Conservation (phyloP, 1,140 invertebrate species). For the Hestina assimilis region DNA sequence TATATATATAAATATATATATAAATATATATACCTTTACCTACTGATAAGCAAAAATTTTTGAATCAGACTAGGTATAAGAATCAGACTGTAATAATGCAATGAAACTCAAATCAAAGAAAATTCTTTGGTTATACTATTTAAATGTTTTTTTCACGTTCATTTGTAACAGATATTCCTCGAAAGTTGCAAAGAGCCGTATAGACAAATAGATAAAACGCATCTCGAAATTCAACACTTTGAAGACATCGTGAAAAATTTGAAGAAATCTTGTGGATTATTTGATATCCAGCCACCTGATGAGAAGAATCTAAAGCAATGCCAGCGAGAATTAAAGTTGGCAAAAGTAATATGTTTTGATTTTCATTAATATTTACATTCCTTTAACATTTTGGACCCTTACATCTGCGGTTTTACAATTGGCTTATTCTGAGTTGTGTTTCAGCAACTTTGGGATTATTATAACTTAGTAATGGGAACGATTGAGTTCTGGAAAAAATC, state of each 20-base stretch:
- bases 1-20: no score
- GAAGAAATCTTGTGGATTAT: constrained; percentile 87
- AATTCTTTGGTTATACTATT: no score
- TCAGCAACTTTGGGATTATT: constrained; percentile 93
- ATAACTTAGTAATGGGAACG: constrained; percentile 87
- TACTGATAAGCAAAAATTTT: no score
- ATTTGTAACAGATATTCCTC: constrained; percentile 80
- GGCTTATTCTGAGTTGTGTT: no score
- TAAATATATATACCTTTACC: no score
- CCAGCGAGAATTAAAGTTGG: constrained; percentile 87
- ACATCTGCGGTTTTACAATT: neutral
- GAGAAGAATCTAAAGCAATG: constrained; percentile 87
- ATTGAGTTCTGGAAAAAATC: constrained; percentile 96
- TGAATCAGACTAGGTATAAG: no score
- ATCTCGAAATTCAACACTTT: constrained; percentile 83
- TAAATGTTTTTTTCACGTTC: no score
- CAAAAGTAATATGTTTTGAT: constrained; percentile 79
- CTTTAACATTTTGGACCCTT: neutral
- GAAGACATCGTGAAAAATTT: constrained; percentile 85
- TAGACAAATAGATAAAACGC: constrained; percentile 84
- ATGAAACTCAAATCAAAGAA: no score
- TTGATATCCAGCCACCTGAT: constrained; percentile 92
- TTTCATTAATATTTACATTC: neutral
- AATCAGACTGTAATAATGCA: no score
- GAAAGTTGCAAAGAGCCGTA: constrained; percentile 87